These are phyloP conservation scores for Drosophila meridionalis DNA, from an alignment of 2,888 invertebrate species.

Conservation along the genomic window DNA sequence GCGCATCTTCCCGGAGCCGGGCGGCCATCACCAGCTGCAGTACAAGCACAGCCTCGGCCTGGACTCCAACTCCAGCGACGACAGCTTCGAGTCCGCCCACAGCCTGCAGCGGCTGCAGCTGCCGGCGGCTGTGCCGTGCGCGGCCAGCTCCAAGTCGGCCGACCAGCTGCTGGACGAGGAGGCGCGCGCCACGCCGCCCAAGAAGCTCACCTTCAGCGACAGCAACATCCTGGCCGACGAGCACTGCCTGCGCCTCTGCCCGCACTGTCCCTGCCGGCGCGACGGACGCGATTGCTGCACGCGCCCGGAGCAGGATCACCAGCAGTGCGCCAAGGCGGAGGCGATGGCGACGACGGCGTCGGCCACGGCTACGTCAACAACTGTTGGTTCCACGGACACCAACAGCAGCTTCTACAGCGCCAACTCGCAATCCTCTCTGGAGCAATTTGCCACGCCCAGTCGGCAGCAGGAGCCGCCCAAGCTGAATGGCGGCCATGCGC, in stretches of 20 bases:
- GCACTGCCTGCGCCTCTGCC: slow-evolving; percentile 78
- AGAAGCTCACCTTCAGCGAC: slow-evolving; percentile 84
- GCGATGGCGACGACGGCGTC: background rate
- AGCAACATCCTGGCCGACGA: slow-evolving; percentile 83
- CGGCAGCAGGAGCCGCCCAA: slow-evolving; percentile 30
- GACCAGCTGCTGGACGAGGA: slow-evolving; percentile 87
- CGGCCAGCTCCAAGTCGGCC: slow-evolving; percentile 86
- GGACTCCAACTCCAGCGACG: slow-evolving; percentile 86
- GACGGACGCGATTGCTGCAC: slow-evolving; percentile 76
- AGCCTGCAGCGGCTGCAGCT: slow-evolving; percentile 70
- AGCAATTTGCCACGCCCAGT: slow-evolving; percentile 71
- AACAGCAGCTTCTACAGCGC: slow-evolving; percentile 85
- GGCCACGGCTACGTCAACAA: slow-evolving; percentile 5
- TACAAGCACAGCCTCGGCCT: slow-evolving; percentile 84
- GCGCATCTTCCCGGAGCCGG: slow-evolving; percentile 74
- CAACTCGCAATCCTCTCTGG: slow-evolving; percentile 82
- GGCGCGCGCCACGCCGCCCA: slow-evolving; percentile 60
- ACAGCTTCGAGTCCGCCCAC: slow-evolving; percentile 82
- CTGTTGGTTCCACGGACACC: slow-evolving; percentile 82
- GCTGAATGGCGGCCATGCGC: slow-evolving; percentile 48
- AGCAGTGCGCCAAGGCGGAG: slow-evolving; percentile 58
- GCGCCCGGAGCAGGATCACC: slow-evolving; percentile 73
- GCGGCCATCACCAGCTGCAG: slow-evolving; percentile 59
- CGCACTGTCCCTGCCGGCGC: slow-evolving; percentile 81
- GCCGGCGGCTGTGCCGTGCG: slow-evolving; percentile 40